Percentiles rank a stretch among this genome's conserved stretches.
These are phyloP conservation scores for Daubentonia madagascariensis DNA, from an alignment of 2,113 vertebrate species.

Conservation along the genomic window DNA sequence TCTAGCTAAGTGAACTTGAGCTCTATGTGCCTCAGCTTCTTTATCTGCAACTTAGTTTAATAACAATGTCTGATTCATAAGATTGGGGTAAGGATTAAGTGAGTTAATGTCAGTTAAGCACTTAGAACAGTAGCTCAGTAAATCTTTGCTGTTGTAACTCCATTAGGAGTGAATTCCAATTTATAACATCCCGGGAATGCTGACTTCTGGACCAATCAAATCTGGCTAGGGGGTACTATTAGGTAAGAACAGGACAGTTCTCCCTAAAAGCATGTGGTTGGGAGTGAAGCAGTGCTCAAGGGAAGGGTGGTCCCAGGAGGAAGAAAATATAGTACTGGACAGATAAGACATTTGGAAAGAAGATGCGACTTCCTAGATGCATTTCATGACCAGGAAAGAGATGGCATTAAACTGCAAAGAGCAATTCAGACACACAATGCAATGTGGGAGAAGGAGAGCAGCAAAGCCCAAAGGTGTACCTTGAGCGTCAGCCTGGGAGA, in stretches of 20 bases:
- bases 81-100: neutral
- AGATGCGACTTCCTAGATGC: neutral
- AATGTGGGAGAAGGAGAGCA: neutral
- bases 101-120: neutral
- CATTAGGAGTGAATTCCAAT: neutral
- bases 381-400: neutral
- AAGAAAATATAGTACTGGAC: neutral
- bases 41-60: neutral
- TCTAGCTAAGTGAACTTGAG: neutral
- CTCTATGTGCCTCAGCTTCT: neutral
- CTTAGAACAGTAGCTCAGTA: neutral
- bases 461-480: accelerated
- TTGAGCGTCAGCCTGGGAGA: neutral
- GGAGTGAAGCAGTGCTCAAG: neutral
- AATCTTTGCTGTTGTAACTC: neutral
- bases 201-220: no score
- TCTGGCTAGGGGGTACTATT: neutral
- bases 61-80: neutral
- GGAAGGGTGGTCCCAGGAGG: neutral
- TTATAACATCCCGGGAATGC: accelerated
- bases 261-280: neutral
- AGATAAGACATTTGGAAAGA: neutral
- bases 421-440: neutral
- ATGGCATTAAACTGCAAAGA: neutral
- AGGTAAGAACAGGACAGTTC: accelerated